phyloP scores from a whole-genome alignment of 2,797 vertebrate species.

The Cichlasoma orientale region DNA sequence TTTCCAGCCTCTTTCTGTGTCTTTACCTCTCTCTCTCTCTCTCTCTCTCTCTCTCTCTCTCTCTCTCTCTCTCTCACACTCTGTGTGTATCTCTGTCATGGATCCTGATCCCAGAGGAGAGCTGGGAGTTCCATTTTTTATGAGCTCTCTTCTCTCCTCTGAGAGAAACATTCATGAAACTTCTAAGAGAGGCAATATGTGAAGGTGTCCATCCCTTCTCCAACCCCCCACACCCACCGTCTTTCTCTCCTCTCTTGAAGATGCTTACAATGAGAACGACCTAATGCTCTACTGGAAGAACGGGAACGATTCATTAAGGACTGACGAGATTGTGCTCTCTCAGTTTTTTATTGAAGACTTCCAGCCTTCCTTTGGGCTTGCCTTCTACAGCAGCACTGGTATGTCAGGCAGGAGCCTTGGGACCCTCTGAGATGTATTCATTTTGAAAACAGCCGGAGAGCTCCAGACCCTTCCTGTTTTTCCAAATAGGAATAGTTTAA shows the following conservation, averaged over 20 bases:
- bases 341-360: slow-evolving; percentile 96
- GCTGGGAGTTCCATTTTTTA: slow-evolving; percentile 6
- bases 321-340: slow-evolving; percentile 91
- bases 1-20: background rate
- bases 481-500: background rate
- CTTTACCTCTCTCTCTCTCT: background rate
- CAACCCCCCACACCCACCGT: background rate
- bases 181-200: slow-evolving; percentile 48
- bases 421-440: slow-evolving; percentile 43
- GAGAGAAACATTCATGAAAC: slow-evolving; percentile 56
- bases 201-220: slow-evolving; percentile 17
- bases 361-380: slow-evolving; percentile 91
- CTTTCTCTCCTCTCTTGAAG: slow-evolving; percentile 76
- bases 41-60: background rate
- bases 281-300: slow-evolving; percentile 95
- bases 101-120: slow-evolving; percentile 62
- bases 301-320: slow-evolving; percentile 92
- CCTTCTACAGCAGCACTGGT: slow-evolving; percentile 96
- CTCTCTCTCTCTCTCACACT: background rate
- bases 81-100: slow-evolving; percentile 28
- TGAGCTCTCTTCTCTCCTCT: slow-evolving; percentile 51
- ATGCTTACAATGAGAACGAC: slow-evolving; percentile 94
- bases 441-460: slow-evolving; percentile 30
- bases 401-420: slow-evolving; percentile 57
- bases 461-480: slow-evolving; percentile 7